phyloP scores from a whole-genome alignment of 2,888 invertebrate species.

The Brenthis ino region DNA sequence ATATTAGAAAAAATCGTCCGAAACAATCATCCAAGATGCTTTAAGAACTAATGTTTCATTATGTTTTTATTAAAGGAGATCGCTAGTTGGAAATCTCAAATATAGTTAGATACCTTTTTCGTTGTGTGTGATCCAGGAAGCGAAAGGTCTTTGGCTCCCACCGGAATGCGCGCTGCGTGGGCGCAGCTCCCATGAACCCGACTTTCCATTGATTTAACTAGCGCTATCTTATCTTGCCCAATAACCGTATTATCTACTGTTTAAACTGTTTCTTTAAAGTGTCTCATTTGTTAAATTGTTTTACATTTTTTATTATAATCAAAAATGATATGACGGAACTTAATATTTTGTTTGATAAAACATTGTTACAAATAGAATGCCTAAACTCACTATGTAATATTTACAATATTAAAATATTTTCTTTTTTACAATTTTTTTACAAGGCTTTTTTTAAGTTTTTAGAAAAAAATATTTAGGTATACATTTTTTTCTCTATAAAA shows the following conservation, averaged over 20 bases:
- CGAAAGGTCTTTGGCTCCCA: constrained; percentile 79
- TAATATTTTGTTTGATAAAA: too few species aligned
- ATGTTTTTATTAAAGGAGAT: constrained; percentile 26
- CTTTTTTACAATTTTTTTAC: too few species aligned
- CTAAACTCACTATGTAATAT: too few species aligned
- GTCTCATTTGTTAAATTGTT: constrained; percentile 9
- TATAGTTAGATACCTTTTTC: constrained; percentile 42
- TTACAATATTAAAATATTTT: too few species aligned
- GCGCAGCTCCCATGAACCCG: constrained; percentile 67
- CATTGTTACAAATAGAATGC: too few species aligned
- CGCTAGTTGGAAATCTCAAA: constrained; percentile 43
- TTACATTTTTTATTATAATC: neutral
- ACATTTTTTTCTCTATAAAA: too few species aligned
- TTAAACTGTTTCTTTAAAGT: constrained; percentile 46
- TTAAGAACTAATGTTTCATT: constrained; percentile 6
- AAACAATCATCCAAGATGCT: neutral
- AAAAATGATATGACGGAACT: neutral
- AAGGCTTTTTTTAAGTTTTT: too few species aligned
- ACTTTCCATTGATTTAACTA: constrained; percentile 80
- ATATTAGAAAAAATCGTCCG: neutral
- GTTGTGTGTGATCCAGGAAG: constrained; percentile 73
- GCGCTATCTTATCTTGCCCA: constrained; percentile 74
- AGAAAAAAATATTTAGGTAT: too few species aligned
- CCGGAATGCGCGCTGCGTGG: constrained; percentile 70
- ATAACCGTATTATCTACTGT: constrained; percentile 69